These are phyloP conservation scores for Catostomus latipinnis DNA, from an alignment of 2,797 vertebrate genomes.

Conservation along the genomic window DNA sequence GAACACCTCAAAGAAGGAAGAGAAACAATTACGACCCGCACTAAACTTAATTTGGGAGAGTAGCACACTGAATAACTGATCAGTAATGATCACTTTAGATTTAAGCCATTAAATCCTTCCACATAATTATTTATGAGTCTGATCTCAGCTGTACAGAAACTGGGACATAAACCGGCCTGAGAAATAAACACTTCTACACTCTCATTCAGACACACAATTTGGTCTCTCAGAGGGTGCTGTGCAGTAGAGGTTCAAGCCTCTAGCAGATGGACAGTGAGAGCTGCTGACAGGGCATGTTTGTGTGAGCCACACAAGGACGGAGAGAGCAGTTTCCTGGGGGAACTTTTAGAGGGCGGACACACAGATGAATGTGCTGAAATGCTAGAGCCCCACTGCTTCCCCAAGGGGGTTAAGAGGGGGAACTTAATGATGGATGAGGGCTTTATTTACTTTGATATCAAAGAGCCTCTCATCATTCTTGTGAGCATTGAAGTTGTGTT, in stretches of 20 bases:
- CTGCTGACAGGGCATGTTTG: constrained; percentile 47
- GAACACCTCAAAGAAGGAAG: not conserved
- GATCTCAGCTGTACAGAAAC: constrained; percentile 29
- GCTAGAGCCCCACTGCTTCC: constrained; percentile 9
- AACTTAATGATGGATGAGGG: constrained; percentile 48
- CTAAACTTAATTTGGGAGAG: not conserved
- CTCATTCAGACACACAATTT: not conserved
- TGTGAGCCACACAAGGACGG: constrained; percentile 39
- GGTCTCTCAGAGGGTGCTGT: not conserved
- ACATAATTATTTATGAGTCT: not conserved
- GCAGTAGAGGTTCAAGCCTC: constrained; percentile 37
- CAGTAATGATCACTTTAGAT: not conserved
- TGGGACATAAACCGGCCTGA: constrained; percentile 21
- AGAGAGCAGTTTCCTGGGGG: constrained; percentile 46
- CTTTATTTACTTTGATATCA: constrained; percentile 30
- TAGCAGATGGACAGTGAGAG: constrained; percentile 42
- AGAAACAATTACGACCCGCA: constrained; percentile 4
- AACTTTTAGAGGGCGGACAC: constrained; percentile 48
- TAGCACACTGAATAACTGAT: constrained; percentile 16
- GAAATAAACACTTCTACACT: constrained; percentile 20
- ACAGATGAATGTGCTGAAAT: constrained; percentile 44
- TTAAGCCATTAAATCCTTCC: not conserved
- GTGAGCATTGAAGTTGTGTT: not conserved
- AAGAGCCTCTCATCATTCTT: not conserved
- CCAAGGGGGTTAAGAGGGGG: constrained; percentile 7